These are phyloP conservation scores for Toxotes lorentzi DNA, from an alignment of 2,797 vertebrate species.

Conservation along the genomic window DNA sequence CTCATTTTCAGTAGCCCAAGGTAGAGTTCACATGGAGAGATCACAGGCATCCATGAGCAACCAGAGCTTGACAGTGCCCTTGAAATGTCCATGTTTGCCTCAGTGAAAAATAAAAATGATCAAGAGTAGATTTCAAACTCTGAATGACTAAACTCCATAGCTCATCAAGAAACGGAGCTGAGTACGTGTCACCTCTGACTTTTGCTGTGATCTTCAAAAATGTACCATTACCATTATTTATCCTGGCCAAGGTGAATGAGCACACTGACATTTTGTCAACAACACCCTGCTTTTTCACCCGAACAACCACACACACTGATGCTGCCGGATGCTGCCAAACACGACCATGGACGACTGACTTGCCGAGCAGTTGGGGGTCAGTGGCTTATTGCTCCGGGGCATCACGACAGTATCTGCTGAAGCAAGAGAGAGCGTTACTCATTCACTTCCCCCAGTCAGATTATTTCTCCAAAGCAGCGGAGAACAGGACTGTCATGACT, in stretches of 20 bases:
- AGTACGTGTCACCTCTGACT: conserved; percentile 46
- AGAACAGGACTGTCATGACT: conserved; percentile 77
- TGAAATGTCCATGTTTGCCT: neutral
- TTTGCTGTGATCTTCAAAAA: conserved; percentile 55
- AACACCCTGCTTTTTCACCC: conserved; percentile 37
- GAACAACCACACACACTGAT: conserved; percentile 19
- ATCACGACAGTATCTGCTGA: conserved; percentile 53
- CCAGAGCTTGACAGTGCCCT: neutral
- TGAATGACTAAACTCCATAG: conserved; percentile 17
- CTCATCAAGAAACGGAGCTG: conserved; percentile 24
- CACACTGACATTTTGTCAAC: conserved; percentile 51
- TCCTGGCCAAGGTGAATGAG: conserved; percentile 51
- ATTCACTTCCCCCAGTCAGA: conserved; percentile 55
- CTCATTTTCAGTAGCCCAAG: neutral
- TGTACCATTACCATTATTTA: conserved; percentile 49
- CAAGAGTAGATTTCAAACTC: conserved; percentile 19
- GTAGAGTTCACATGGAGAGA: neutral
- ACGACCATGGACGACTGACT: conserved; percentile 7
- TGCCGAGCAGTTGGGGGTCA: conserved; percentile 50
- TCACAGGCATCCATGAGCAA: neutral
- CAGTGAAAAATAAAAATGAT: neutral
- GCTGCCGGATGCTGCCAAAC: conserved; percentile 35
- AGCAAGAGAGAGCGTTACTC: conserved; percentile 53
- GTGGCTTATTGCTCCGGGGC: conserved; percentile 40
- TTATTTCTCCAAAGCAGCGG: conserved; percentile 57